Conservation (phyloP, 2,888 invertebrate genomes). For the Scaptomyza flava region DNA sequence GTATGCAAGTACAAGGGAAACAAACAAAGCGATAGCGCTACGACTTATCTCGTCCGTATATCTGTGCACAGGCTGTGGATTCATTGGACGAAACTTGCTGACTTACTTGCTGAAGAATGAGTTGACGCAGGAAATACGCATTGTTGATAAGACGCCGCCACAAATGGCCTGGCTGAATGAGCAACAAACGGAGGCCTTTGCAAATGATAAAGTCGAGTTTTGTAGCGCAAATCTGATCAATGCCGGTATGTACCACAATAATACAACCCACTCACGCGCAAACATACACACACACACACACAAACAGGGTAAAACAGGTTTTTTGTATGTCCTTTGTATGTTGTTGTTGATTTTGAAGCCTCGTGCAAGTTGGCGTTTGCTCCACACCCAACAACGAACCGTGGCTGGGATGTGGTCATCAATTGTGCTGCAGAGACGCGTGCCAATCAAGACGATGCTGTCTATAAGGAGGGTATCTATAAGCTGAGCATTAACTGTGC, state of each 20-base stretch:
- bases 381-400: constrained; percentile 85
- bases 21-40: constrained; percentile 6
- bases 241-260: constrained; percentile 87
- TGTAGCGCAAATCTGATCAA: constrained; percentile 96
- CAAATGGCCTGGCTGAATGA: constrained; percentile 95
- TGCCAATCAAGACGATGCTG: constrained; percentile 93
- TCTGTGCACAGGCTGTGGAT: constrained; percentile 92
- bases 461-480: constrained; percentile 95
- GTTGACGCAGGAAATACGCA: constrained; percentile 89
- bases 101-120: constrained; percentile 91
- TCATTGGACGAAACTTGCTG: constrained; percentile 95
- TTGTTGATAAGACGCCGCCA: constrained; percentile 97
- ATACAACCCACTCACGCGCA: constrained; percentile 28
- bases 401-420: constrained; percentile 90
- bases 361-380: constrained; percentile 92
- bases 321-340: constrained; percentile 37
- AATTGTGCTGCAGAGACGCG: constrained; percentile 97
- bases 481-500: constrained; percentile 94
- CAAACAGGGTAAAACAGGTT: constrained; percentile 56
- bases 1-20: constrained; percentile 14
- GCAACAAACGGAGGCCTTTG: constrained; percentile 89
- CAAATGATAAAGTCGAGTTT: constrained; percentile 92
- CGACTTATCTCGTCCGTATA: constrained; percentile 40
- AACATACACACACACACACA: constrained; percentile 12
- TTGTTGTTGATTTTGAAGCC: constrained; percentile 85